Evolutionary conservation across 2,888 invertebrate genomes (phyloP), one percentile per base, ranked within the genome.

Genomic region (Lepeophtheirus nordmannii): DNA sequence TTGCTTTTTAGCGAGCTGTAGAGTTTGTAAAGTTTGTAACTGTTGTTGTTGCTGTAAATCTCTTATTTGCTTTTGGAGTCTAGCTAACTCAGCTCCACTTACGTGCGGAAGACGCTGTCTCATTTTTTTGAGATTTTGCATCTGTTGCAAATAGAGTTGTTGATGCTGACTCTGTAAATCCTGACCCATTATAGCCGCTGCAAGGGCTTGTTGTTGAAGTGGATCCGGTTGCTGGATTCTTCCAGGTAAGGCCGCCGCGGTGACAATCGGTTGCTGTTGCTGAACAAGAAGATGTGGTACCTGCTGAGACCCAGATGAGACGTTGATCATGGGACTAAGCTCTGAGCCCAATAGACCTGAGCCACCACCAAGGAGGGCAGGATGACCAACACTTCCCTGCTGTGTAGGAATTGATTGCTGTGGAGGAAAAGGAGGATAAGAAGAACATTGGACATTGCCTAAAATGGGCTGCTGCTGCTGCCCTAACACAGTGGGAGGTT

Each of bases 71-170:
- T 53, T 40, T 38, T 66, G 65, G 23, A 66, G 60, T 38, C 37
- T 60, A 39, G 22, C 38, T 23, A 66, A 41, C 53, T 66, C 66
- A 41, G 58, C 58, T 58, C 66, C 66, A 66, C 66, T 66, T 66
- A 66, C 66, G 58, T 66, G 66, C 38, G 66, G 66, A 30, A 66
- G 40, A 39, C 66, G 66, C 40, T 66, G 66, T 41, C 37, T 38
- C 66, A 66, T 66, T 61, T 66, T 65, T 37, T 66, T 66, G 22
- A 66, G 59, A 40, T 66, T 58, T 30, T 61, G 66, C 22, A 37
- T 37, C 66, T 66, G 66, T 12, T 66, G 66, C 23, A 58, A 58
- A n/a, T 61, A 37, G 23, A 63, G 22, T 58, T 66, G 66, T 41
- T 38, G 38, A 10, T 66, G 66, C 23, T 63, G 46, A 30, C 39